Percentiles rank a stretch among this genome's conserved stretches.
Evolutionary conservation across 92 coral and sea anemone genomes (phyloP).

Genomic region (Palythoa caribaeorum): DNA sequence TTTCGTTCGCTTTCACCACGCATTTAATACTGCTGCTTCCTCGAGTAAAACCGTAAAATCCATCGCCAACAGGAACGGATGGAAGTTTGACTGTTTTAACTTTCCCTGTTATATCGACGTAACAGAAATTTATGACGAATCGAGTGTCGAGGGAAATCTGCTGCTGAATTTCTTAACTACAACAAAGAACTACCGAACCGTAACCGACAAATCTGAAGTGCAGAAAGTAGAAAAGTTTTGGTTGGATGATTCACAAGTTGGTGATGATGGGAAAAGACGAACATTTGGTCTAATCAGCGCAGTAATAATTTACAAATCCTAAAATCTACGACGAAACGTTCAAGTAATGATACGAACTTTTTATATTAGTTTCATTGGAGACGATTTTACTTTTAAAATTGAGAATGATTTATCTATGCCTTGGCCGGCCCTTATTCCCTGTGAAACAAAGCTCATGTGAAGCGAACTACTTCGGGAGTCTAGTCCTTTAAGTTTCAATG

Average conservation of each 20-base stretch:
- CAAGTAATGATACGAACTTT: too few species aligned
- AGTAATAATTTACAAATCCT: not conserved
- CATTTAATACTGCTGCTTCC: not conserved
- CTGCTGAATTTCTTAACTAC: not conserved
- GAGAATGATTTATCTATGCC: too few species aligned
- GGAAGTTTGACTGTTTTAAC: too few species aligned
- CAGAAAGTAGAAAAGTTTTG: too few species aligned
- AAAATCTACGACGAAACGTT: not conserved
- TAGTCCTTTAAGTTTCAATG: too few species aligned
- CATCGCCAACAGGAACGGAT: not conserved
- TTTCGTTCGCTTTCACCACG: not conserved
- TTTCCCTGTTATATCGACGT: not conserved
- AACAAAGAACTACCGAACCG: not conserved
- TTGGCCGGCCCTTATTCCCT: too few species aligned
- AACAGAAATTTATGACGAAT: not conserved
- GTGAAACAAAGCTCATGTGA: too few species aligned
- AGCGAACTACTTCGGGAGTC: too few species aligned
- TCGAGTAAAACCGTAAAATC: not conserved
- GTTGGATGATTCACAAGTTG: too few species aligned
- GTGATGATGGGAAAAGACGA: not conserved
- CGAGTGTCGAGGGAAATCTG: not conserved
- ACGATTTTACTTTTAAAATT: too few species aligned
- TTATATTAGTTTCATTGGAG: too few species aligned
- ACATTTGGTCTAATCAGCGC: not conserved
- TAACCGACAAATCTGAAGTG: too few species aligned